These are phyloP conservation scores for Monoplex corrugatus DNA, from an alignment of 2,888 invertebrate species.

Conservation along the genomic window DNA sequence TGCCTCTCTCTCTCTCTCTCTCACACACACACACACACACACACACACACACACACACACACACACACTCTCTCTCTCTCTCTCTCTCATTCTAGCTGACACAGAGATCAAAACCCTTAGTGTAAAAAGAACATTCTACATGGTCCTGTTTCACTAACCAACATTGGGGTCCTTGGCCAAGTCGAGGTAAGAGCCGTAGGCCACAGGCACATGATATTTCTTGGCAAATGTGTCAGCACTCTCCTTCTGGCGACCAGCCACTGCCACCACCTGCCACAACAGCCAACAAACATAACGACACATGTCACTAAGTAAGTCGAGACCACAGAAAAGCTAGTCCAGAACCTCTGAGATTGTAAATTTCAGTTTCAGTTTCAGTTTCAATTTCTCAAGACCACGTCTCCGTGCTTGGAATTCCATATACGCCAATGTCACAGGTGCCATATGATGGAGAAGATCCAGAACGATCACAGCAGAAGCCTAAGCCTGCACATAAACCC, in stretches of 20 bases:
- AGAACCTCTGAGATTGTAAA: too few relatives aligned
- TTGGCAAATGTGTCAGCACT: conserved; percentile 90
- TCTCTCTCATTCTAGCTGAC: neutral
- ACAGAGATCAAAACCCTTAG: neutral
- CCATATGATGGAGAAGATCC: too few relatives aligned
- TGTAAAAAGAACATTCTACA: neutral
- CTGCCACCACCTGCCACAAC: conserved; percentile 75
- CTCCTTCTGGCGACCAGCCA: conserved; percentile 89
- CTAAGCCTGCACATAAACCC: too few relatives aligned
- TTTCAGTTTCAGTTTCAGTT: too few relatives aligned
- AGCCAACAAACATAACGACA: neutral
- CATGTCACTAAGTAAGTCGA: too few relatives aligned
- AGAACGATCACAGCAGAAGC: too few relatives aligned
- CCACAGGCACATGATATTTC: conserved; percentile 87
- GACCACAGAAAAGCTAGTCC: too few relatives aligned
- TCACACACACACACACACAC: neutral
- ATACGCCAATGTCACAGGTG: too few relatives aligned
- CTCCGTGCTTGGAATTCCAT: too few relatives aligned
- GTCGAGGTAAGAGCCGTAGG: conserved; percentile 89
- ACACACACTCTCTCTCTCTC: neutral
- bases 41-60: neutral
- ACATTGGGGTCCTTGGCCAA: conserved; percentile 89
- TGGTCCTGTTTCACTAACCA: conserved; percentile 83
- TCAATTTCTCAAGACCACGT: too few relatives aligned
- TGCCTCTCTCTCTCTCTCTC: too few relatives aligned